Evolutionary conservation across 2,888 invertebrate species (phyloP).

Genomic region (Himalopsyche kuldschensis): DNA sequence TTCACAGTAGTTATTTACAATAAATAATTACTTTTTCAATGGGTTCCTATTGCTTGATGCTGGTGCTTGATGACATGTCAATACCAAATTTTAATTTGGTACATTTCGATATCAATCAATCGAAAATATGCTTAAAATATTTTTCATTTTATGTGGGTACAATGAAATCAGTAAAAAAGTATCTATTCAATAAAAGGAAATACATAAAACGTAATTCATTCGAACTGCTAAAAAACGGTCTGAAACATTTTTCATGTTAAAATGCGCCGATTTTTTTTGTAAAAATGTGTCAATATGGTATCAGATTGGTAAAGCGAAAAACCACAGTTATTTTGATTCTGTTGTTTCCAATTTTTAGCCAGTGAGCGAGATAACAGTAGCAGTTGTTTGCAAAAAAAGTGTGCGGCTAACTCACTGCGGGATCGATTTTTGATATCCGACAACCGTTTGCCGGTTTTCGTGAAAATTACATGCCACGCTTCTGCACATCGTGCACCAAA

Average conservation of each 20-base stretch:
- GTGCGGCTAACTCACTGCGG: not conserved
- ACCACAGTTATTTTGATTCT: not conserved
- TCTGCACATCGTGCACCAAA: not conserved
- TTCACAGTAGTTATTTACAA: too few relatives aligned
- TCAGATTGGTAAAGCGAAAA: not conserved
- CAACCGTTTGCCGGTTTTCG: not conserved
- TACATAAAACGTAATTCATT: too few relatives aligned
- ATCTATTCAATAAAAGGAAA: too few relatives aligned
- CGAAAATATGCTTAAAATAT: too few relatives aligned
- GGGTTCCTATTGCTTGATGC: too few relatives aligned
- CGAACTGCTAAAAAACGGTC: too few relatives aligned
- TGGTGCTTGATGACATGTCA: too few relatives aligned
- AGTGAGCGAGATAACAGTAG: not conserved
- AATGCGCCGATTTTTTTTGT: not conserved
- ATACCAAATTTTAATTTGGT: too few relatives aligned
- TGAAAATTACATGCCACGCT: not conserved
- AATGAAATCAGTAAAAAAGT: too few relatives aligned
- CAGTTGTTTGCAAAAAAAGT: not conserved
- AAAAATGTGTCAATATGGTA: not conserved
- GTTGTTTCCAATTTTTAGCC: not conserved
- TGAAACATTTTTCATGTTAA: not conserved
- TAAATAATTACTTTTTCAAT: too few relatives aligned
- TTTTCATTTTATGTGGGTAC: too few relatives aligned
- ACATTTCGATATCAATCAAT: too few relatives aligned
- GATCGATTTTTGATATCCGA: not conserved